Evolutionary conservation across 1,140 invertebrate genomes (phyloP), one percentile per base, ranked within the genome.

Genomic region (Oncopeltus fasciatus): DNA sequence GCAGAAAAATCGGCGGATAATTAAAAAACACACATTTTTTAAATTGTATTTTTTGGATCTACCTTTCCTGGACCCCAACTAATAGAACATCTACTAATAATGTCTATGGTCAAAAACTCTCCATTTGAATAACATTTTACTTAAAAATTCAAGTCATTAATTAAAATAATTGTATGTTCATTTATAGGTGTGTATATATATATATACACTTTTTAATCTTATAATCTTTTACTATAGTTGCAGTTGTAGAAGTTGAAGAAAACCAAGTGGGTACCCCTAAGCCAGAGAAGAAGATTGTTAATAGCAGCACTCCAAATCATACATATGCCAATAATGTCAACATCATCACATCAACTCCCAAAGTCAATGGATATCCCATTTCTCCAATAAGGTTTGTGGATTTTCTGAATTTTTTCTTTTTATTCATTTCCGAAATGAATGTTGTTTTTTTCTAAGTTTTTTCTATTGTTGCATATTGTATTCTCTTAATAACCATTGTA

Each of bases 321-420:
- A 60, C 18, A 5, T 56, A 57, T 51, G 51, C 28, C 43, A 62
- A 44, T 38, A 58, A 26, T 16, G 24, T 57, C 4, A 26, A 61
- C 38, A 16, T 56, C 12, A 29, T 62, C 28, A 43, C 61, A 1
- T 56, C 61, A n/a, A 57, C 61, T 2, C 53, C 61, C 1, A 57
- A 60, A 43, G 28, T 61, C 31, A 64, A 64, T 60, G 57, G 59
- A 24, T 44, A 16, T 20, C 46, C 46, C 20, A 53, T 43, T 28
- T 46, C 4, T 31, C 44, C 43, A 1, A 58, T 57, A 21, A 58
- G 43, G 43, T 57, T n/a, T n/a, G n/a, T 12, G 38, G 31, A 47
- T 56, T 16, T n/a, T n/a, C n/a, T n/a, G 18, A 61, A 18, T 20
- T 63, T 64, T 43, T 61, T 43, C 43, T 64, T n/a, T 60, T 57